These are phyloP conservation scores for Grallaria varia DNA, from an alignment of 2,113 vertebrate species.

Conservation along the genomic window DNA sequence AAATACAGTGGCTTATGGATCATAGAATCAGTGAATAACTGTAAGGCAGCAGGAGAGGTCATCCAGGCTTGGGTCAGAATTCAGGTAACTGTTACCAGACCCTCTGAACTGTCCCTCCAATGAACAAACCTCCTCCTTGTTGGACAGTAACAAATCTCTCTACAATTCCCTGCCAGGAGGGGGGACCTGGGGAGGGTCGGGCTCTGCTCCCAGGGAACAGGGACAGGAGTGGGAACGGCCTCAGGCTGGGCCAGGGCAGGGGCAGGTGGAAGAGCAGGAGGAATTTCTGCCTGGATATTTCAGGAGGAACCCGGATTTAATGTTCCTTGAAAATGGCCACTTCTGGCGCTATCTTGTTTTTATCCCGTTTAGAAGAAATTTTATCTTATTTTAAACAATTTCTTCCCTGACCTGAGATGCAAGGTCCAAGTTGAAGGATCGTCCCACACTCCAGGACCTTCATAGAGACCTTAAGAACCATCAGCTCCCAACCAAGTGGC, in stretches of 20 bases:
- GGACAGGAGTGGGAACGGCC: neutral
- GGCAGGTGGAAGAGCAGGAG: neutral
- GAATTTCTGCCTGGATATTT: neutral
- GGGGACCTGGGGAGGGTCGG: neutral
- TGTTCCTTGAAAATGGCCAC: neutral
- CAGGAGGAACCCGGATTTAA: neutral
- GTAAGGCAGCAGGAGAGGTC: neutral
- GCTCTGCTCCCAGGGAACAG: neutral
- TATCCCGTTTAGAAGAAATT: neutral
- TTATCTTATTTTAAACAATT: neutral
- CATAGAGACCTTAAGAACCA: neutral
- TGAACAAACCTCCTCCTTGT: neutral
- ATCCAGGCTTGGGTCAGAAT: neutral
- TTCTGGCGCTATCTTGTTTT: neutral
- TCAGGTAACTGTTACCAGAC: neutral
- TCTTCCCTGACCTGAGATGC: neutral
- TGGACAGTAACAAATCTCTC: neutral
- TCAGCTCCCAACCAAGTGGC: neutral
- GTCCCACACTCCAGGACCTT: neutral
- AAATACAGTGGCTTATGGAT: neutral
- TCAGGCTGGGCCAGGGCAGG: neutral
- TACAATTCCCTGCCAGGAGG: neutral
- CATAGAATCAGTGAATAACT: neutral
- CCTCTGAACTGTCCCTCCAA: neutral
- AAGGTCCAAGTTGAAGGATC: neutral